Percentiles rank a stretch among this genome's conserved stretches.
phyloP scores from a whole-genome alignment of 1,140 invertebrate genomes.

The Zaprionus davidi region DNA sequence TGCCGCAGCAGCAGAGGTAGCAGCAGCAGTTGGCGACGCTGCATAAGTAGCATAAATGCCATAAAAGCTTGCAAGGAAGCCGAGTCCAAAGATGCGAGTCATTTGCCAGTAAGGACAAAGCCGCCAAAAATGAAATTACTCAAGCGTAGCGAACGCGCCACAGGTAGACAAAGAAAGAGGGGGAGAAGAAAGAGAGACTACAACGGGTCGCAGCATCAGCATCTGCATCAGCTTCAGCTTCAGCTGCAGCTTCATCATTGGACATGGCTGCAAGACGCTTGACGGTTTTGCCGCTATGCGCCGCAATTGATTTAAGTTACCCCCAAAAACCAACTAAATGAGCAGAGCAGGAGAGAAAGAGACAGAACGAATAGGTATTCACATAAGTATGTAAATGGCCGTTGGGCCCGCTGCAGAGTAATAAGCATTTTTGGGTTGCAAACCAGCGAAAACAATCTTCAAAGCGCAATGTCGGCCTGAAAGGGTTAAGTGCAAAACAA shows the following conservation, averaged over 20 bases:
- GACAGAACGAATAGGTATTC: constrained; percentile 6
- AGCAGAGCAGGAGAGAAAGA: constrained; percentile 1
- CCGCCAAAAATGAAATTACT: constrained; percentile 78
- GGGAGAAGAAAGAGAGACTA: not conserved
- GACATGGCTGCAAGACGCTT: constrained; percentile 19
- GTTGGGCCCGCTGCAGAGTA: constrained; percentile 60
- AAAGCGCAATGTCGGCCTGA: constrained; percentile 29
- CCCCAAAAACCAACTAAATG: constrained; percentile 33
- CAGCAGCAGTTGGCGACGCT: constrained; percentile 27
- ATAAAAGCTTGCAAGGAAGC: constrained; percentile 63
- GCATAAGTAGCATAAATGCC: constrained; percentile 79
- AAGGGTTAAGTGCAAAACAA: constrained; percentile 59
- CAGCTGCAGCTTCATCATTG: constrained; percentile 16
- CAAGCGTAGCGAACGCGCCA: constrained; percentile 65
- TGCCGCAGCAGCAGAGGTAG: constrained; percentile 4
- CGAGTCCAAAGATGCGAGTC: constrained; percentile 52
- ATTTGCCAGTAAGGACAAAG: constrained; percentile 81
- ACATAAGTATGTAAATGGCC: constrained; percentile 62
- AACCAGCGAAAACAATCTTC: constrained; percentile 41
- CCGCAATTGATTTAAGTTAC: constrained; percentile 80
- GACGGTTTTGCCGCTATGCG: constrained; percentile 57
- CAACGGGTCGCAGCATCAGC: constrained; percentile 30
- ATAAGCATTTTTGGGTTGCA: constrained; percentile 77
- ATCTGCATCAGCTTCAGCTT: not conserved
- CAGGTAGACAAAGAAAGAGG: constrained; percentile 11